These are phyloP conservation scores for Ectropis crepuscularia DNA, from an alignment of 2,888 invertebrate species.

Conservation along the genomic window DNA sequence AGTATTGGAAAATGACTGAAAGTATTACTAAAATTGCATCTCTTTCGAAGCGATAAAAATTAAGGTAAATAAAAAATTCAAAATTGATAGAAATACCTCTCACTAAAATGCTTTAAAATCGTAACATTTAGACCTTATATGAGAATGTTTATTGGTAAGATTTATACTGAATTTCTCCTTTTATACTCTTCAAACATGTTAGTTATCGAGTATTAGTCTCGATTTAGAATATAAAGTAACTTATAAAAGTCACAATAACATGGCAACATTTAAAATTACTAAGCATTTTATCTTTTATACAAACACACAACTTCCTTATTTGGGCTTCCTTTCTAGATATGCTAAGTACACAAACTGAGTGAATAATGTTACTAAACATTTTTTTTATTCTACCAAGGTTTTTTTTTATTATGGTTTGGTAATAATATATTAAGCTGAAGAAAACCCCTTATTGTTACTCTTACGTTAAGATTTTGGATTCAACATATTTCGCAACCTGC, in stretches of 20 bases:
- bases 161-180: slow-evolving; percentile 37
- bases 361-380: no score
- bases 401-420: no score
- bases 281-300: no score
- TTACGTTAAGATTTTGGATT: no score
- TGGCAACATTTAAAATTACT: slow-evolving; percentile 3
- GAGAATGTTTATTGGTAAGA: slow-evolving; percentile 43
- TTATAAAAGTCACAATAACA: slow-evolving; percentile 13
- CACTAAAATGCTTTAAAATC: slow-evolving; percentile 55
- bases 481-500: no score
- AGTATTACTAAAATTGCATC: slow-evolving; percentile 16
- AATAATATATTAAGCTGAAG: no score
- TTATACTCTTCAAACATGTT: slow-evolving; percentile 46
- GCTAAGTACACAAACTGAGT: no score
- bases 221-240: slow-evolving; percentile 21
- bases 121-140: slow-evolving; percentile 46
- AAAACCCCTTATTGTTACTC: no score
- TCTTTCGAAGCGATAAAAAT: slow-evolving; percentile 42
- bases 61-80: slow-evolving; percentile 33
- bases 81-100: slow-evolving; percentile 38
- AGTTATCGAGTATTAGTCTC: slow-evolving; percentile 33
- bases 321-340: no score
- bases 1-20: slow-evolving; percentile 27
- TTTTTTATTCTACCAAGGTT: no score
- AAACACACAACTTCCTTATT: no score